Evolutionary conservation across 2,113 vertebrate species (phyloP).

Genomic region (Saccopteryx leptura): DNA sequence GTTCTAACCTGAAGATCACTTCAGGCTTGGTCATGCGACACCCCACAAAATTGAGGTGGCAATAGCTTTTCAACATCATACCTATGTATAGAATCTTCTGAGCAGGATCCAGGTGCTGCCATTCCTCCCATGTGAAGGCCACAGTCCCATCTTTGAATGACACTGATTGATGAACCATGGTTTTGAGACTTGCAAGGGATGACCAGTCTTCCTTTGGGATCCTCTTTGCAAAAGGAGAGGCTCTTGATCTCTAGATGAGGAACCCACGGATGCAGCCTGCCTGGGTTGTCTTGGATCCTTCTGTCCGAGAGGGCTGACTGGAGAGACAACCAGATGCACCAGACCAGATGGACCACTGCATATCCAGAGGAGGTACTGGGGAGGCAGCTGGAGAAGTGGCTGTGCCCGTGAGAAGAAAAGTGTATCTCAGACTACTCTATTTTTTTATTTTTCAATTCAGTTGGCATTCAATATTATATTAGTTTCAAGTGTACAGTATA

Average conservation of each 20-base stretch:
- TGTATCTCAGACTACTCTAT: background rate
- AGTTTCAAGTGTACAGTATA: background rate
- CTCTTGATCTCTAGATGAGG: conserved; percentile 16
- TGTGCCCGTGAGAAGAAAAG: background rate
- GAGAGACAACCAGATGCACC: background rate
- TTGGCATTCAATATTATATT: background rate
- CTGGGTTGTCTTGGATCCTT: conserved; percentile 12
- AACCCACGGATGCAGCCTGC: background rate
- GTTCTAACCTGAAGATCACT: no score
- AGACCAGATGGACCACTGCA: background rate
- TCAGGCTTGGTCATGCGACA: no score
- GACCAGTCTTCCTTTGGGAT: conserved; percentile 49
- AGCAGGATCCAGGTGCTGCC: no score
- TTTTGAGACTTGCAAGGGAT: conserved; percentile 56
- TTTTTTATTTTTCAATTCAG: background rate
- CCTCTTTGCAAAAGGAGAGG: conserved; percentile 26
- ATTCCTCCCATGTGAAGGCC: no score
- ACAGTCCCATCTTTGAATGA: no score
- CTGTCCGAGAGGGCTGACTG: conserved; percentile 10
- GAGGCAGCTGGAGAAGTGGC: background rate
- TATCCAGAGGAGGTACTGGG: background rate
- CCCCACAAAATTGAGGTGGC: no score
- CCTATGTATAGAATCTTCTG: no score
- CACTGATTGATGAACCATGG: conserved; percentile 66
- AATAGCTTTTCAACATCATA: no score